A percentile compares a stretch with the other conserved stretches of the same genome.
Evolutionary conservation across 2,888 invertebrate genomes (phyloP).

Genomic region (Julus scandinavius): DNA sequence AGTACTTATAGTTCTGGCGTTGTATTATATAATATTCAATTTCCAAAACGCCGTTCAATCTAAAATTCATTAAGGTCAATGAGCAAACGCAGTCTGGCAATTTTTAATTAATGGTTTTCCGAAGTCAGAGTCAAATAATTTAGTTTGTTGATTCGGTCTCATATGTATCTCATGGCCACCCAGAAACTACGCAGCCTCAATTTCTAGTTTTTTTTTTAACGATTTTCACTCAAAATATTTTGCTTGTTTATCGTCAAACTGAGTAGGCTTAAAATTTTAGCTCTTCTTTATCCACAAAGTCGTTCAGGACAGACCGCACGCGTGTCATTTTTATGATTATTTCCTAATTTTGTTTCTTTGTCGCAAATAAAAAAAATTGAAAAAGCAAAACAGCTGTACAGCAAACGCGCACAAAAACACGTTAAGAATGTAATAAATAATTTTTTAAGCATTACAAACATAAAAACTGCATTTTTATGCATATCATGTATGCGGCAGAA

Average conservation of each 20-base stretch:
- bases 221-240: constrained; percentile 12
- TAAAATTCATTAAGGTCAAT: constrained; percentile 36
- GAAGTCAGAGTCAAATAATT: neutral
- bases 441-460: neutral
- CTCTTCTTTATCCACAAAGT: neutral
- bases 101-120: neutral
- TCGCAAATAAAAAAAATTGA: neutral
- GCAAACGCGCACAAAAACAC: neutral
- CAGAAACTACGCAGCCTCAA: neutral
- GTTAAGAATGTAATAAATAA: constrained; percentile 20
- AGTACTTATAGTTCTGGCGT: neutral
- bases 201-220: neutral
- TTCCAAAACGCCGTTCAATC: neutral
- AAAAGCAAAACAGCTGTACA: constrained; percentile 13
- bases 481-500: constrained; percentile 18
- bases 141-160: neutral
- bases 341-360: constrained; percentile 30
- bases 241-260: neutral
- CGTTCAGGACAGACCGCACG: neutral
- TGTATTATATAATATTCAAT: neutral
- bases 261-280: neutral
- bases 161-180: constrained; percentile 32
- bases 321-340: constrained; percentile 39
- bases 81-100: constrained; percentile 38
- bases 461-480: constrained; percentile 39